Percentiles rank a stretch among this genome's conserved stretches.
phyloP scores from a whole-genome alignment of 2,797 vertebrate genomes.

The Apogon talboti region DNA sequence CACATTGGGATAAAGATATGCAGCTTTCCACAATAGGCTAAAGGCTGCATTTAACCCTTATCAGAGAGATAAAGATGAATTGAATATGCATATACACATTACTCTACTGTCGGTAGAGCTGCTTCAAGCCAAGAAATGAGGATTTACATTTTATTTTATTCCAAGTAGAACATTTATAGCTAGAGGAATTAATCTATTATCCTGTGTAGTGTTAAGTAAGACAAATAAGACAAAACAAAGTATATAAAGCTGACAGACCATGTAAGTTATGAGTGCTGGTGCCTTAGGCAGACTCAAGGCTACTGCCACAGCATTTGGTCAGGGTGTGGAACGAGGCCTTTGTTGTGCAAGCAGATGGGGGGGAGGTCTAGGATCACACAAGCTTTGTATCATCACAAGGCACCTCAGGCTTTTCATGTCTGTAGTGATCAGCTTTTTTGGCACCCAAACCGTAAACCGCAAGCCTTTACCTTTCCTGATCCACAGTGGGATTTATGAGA shows the following conservation, averaged over 20 bases:
- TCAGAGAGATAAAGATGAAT: conserved; percentile 25
- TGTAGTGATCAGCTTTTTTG: conserved; percentile 30
- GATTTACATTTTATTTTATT: conserved; percentile 21
- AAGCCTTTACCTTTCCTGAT: conserved; percentile 35
- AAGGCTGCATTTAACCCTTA: conserved; percentile 39
- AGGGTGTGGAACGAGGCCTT: conserved; percentile 55
- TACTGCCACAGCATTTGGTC: conserved; percentile 50
- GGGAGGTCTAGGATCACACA: conserved; percentile 52
- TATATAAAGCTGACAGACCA: conserved; percentile 44
- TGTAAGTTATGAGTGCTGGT: conserved; percentile 35
- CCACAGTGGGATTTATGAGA: conserved; percentile 25
- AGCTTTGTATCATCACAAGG: conserved; percentile 49
- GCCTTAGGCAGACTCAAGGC: conserved; percentile 57
- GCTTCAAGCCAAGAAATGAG: neutral
- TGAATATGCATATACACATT: conserved; percentile 25
- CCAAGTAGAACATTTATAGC: conserved; percentile 19
- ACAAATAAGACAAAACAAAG: conserved; percentile 38
- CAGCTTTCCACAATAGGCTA: conserved; percentile 16
- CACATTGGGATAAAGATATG: conserved; percentile 18
- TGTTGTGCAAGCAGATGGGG: conserved; percentile 62
- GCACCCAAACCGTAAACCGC: conserved; percentile 11
- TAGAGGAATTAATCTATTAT: conserved; percentile 14
- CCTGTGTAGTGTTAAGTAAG: conserved; percentile 14
- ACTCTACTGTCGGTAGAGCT: conserved; percentile 14
- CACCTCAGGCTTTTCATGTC: conserved; percentile 59